Conservation (phyloP, 2,113 vertebrate genomes). For the Nanger granti region DNA sequence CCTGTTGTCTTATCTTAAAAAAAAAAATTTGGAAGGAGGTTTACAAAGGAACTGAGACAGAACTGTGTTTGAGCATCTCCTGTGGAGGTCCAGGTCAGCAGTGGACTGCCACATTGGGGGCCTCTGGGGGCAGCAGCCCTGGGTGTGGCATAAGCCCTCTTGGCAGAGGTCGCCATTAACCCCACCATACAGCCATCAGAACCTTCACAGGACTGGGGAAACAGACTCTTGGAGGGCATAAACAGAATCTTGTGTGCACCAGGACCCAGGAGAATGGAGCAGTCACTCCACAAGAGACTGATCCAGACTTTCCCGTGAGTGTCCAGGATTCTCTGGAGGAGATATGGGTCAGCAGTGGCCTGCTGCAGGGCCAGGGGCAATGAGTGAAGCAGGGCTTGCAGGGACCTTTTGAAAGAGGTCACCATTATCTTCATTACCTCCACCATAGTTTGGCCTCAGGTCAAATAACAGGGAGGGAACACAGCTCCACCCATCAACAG, state of each 20-base stretch:
- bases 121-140: background rate
- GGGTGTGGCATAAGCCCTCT: background rate
- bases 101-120: background rate
- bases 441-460: background rate
- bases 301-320: background rate
- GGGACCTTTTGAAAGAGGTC: background rate
- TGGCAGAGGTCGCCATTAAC: background rate
- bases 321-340: background rate
- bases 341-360: background rate
- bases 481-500: background rate
- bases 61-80: background rate
- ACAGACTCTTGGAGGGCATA: background rate
- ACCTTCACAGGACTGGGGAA: background rate
- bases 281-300: background rate
- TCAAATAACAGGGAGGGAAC: background rate
- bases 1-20: background rate
- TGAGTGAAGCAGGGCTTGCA: background rate
- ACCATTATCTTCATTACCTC: background rate
- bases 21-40: background rate
- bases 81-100: background rate
- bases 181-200: accelerated
- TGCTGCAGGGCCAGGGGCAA: accelerated
- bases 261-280: background rate
- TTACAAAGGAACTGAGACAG: background rate
- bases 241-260: background rate